These are phyloP conservation scores for Silurus meridionalis DNA, from an alignment of 2,113 vertebrate species.

Conservation along the genomic window DNA sequence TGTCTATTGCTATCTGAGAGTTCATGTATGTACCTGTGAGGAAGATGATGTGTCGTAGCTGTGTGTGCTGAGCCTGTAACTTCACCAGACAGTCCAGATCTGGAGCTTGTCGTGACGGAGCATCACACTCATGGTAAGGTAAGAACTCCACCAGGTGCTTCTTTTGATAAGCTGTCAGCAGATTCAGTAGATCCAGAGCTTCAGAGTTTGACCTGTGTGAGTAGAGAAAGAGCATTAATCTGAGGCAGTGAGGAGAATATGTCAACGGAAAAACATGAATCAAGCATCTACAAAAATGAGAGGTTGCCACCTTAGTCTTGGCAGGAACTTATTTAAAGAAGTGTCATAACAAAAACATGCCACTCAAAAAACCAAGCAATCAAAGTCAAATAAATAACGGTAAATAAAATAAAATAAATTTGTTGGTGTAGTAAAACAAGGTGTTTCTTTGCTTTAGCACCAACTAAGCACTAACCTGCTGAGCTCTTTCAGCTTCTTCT, in stretches of 20 bases:
- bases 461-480: slow-evolving; percentile 78
- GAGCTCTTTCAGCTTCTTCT: slow-evolving; percentile 93
- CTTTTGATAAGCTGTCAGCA: slow-evolving; percentile 89
- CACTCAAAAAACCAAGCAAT: background rate
- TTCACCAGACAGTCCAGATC: slow-evolving; percentile 91
- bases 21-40: slow-evolving; percentile 79
- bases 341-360: background rate
- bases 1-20: background rate
- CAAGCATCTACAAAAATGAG: background rate
- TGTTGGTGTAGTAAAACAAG: no score
- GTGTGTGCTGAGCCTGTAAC: slow-evolving; percentile 90
- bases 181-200: slow-evolving; percentile 81
- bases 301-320: background rate
- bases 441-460: background rate
- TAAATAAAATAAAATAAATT: background rate
- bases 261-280: background rate
- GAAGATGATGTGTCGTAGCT: slow-evolving; percentile 89
- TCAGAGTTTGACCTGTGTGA: slow-evolving; percentile 82
- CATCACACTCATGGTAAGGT: slow-evolving; percentile 92
- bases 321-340: background rate
- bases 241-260: no score
- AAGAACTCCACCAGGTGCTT: slow-evolving; percentile 93
- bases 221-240: background rate
- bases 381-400: background rate
- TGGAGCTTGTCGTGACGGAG: slow-evolving; percentile 84